Base-by-base conservation (phyloP, 92 coral and sea anemone genomes). In the Paragorgia papillata region DNA sequence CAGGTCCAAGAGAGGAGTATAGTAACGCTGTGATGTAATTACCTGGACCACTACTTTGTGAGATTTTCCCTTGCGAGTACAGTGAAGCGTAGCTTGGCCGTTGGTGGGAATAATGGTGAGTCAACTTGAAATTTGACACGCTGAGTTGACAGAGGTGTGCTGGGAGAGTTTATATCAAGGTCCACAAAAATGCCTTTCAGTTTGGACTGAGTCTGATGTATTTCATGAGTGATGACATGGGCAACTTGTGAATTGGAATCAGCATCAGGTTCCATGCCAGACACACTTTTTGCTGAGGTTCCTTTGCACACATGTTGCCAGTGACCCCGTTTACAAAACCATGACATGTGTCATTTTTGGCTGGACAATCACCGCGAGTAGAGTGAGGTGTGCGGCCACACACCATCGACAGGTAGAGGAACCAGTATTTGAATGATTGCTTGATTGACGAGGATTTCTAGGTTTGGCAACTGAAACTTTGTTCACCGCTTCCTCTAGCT, bases 261-360 rank as follows among this genome's bases (percentile, higher is more conserved):
- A n/a, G n/a, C n/a, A n/a, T n/a, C n/a, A n/a, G n/a, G n/a, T 3
- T 31, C 50, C 13, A 39, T 25, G 18, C 71, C 76, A 19, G 81
- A 62, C 13, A 2, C 85, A 71, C 82, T 9, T 55, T 71, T 66
- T 67, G 73, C 37, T 57, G 70, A 55, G 75, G 66, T 5, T 39
- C 83, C 56, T 60, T 74, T 53, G 73, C 85, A 64, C 71, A 84
- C 78, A 67, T 60, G 25, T 27, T 40, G 69, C 90, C 90, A 82
- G 80, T 86, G 86, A 5, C 86, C 84, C 12, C 90, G 69, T 76
- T 81, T 79, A 1, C 91, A 44, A 85, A 83, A 32, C 85, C 57
- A 24, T 77, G 61, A 34, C 85, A 83, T 20, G 79, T 86, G 62
- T 74, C 69, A 66, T 86, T 82, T 4, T 59, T 51, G 1, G 82